These are phyloP conservation scores for Mormyrus lacerda DNA, from an alignment of 2,113 vertebrate species.

Conservation along the genomic window DNA sequence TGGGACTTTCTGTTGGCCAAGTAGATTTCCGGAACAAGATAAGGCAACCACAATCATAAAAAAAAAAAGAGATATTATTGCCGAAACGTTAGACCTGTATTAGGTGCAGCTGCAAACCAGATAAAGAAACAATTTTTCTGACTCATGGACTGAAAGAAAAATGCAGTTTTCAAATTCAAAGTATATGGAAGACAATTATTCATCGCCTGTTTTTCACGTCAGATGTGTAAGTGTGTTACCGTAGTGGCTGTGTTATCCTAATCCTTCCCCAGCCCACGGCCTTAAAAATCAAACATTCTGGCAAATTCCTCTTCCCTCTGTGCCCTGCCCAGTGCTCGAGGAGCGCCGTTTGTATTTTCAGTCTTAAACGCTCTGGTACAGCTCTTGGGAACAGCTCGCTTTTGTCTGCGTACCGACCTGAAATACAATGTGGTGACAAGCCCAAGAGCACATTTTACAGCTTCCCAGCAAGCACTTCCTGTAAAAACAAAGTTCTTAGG, in stretches of 20 bases:
- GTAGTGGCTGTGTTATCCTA: conserved; percentile 49
- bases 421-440: conserved; percentile 60
- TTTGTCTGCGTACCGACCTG: conserved; percentile 35
- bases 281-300: conserved; percentile 29
- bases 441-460: conserved; percentile 58
- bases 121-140: not conserved
- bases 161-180: not conserved
- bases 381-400: conserved; percentile 37
- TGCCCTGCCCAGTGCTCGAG: not conserved
- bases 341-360: conserved; percentile 52
- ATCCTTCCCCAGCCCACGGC: conserved; percentile 26
- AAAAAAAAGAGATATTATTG: not conserved
- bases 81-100: not conserved
- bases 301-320: not conserved
- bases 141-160: not conserved
- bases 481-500: conserved; percentile 63
- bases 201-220: not conserved
- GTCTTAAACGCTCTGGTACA: conserved; percentile 46
- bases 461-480: conserved; percentile 51
- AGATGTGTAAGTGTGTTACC: not conserved
- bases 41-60: not conserved
- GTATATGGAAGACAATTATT: not conserved
- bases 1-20: not conserved
- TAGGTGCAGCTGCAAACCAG: not conserved
- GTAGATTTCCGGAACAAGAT: not conserved